phyloP scores from a whole-genome alignment of 2,888 invertebrate genomes.

The Boloria euphrosyne region DNA sequence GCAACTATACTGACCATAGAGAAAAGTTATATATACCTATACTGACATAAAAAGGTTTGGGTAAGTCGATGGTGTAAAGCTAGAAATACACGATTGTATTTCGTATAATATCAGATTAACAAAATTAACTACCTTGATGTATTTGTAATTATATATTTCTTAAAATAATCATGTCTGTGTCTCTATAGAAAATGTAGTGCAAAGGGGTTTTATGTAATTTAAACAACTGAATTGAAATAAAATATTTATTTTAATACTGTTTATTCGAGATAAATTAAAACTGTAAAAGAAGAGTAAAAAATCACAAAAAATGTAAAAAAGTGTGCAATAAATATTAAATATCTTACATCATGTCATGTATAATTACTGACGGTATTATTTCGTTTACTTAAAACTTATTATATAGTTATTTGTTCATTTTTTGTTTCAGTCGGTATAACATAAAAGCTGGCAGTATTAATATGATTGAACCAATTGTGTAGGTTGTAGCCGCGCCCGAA shows the following conservation, averaged over 20 bases:
- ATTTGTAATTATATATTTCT: no score
- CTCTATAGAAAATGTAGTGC: no score
- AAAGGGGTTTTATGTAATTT: background rate
- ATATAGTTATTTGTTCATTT: constrained; percentile 39
- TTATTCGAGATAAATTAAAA: constrained; percentile 55
- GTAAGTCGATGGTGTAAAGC: background rate
- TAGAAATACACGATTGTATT: no score
- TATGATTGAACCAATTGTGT: constrained; percentile 89
- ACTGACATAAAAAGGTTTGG: background rate
- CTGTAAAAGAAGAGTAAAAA: constrained; percentile 32
- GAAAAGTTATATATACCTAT: no score
- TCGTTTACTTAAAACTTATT: constrained; percentile 1
- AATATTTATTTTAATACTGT: constrained; percentile 60
- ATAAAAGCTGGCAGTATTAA: constrained; percentile 89
- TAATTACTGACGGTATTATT: constrained; percentile 26
- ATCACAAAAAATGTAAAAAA: constrained; percentile 38
- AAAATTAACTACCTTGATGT: no score
- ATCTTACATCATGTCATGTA: constrained; percentile 28
- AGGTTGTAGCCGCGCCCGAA: constrained; percentile 91
- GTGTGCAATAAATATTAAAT: constrained; percentile 34
- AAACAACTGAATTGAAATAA: constrained; percentile 20
- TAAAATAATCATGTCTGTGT: no score
- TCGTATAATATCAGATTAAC: no score
- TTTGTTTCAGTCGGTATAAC: constrained; percentile 60
- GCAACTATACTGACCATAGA: constrained; percentile 6